phyloP scores from a whole-genome alignment of 2,888 invertebrate genomes.

The Chloroclystis v-ata region DNA sequence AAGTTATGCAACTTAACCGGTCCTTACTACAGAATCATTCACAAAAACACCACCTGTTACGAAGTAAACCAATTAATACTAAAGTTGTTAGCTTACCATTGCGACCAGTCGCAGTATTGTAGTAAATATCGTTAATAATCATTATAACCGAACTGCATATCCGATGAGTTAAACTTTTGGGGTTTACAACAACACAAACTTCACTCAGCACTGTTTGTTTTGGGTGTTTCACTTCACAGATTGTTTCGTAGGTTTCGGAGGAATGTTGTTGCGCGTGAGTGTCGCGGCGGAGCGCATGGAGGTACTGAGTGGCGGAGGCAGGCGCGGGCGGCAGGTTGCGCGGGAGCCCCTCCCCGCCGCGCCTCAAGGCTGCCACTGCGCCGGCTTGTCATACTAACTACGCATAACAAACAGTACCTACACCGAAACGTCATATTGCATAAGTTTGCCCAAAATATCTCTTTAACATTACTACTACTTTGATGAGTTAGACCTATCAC shows the following conservation, averaged over 20 bases:
- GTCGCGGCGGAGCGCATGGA: constrained; percentile 42
- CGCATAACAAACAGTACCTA: too few relatives aligned
- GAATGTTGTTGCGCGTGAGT: constrained; percentile 29
- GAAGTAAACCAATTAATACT: constrained; percentile 23
- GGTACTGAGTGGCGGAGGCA: constrained; percentile 58
- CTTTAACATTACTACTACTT: too few relatives aligned
- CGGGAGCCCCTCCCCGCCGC: constrained; percentile 47
- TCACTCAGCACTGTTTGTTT: constrained; percentile 46
- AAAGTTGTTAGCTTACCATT: constrained; percentile 23
- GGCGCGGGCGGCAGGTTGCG: constrained; percentile 54
- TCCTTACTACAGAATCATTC: constrained; percentile 51
- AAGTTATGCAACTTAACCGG: constrained; percentile 60
- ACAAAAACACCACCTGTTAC: constrained; percentile 52
- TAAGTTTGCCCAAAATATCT: too few relatives aligned
- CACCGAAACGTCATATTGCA: too few relatives aligned
- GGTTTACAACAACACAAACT: constrained; percentile 32
- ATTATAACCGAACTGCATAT: constrained; percentile 38
- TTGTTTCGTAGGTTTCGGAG: constrained; percentile 28
- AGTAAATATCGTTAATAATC: constrained; percentile 35
- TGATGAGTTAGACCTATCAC: too few relatives aligned
- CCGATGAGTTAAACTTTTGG: constrained; percentile 51
- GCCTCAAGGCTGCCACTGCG: constrained; percentile 39
- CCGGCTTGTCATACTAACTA: constrained; percentile 8
- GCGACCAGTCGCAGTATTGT: constrained; percentile 20
- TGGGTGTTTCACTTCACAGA: constrained; percentile 51